Evolutionary conservation across 2,888 invertebrate species (phyloP).

Genomic region (Sinotaia quadrata): DNA sequence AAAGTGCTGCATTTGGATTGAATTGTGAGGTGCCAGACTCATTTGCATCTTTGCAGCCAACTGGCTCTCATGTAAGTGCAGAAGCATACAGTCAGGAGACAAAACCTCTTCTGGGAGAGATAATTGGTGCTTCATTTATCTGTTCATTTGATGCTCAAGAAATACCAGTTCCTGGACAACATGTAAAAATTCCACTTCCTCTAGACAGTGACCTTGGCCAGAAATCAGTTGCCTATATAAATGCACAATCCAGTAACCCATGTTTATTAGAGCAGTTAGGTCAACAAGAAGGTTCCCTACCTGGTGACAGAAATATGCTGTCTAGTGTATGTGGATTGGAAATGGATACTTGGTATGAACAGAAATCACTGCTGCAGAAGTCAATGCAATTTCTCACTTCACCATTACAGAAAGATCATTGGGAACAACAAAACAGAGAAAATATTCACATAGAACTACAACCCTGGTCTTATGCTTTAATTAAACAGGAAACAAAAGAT

Average conservation of each 20-base stretch:
- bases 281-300: no score
- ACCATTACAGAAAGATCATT: no score
- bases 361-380: no score
- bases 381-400: no score
- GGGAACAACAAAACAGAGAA: neutral
- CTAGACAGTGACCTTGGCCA: neutral
- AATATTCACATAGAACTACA: neutral
- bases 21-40: neutral
- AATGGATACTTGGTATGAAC: no score
- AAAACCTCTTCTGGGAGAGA: constrained; percentile 10
- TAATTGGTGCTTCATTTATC: neutral
- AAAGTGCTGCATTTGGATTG: neutral
- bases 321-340: no score
- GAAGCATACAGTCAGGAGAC: constrained; percentile 14
- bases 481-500: no score
- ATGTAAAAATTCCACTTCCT: neutral
- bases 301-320: no score
- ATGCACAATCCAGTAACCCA: no score
- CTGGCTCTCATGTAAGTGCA: constrained; percentile 16
- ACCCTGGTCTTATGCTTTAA: no score
- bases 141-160: neutral
- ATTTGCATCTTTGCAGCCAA: neutral
- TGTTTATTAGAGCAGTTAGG: no score
- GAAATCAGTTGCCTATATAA: no score
- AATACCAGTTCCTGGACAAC: constrained; percentile 4